Base-by-base conservation (phyloP, 2,888 invertebrate species). In the Drosophila putrida region DNA sequence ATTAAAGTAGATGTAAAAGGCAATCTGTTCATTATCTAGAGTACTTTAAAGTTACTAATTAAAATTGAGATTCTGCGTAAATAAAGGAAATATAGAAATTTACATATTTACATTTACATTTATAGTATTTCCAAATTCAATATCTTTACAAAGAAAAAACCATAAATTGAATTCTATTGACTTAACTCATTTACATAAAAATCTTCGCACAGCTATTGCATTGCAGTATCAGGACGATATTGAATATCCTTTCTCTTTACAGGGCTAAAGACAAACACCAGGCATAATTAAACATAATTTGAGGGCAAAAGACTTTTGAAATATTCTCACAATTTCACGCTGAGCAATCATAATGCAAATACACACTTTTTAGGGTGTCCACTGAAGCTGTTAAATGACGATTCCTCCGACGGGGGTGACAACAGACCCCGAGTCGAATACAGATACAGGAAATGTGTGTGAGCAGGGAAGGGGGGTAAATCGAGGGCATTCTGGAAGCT, bases 321-420 rank as follows among this genome's bases (percentile, higher is more conserved):
- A 81, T 71, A 58, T 84, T 84, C 85, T 88, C 83, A 84, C 83
- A 84, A 84, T 84, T 84, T 89, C 85, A 84, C 88, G 83, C 88
- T 88, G 13, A 60, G 70, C 89, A 84, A 84, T 88, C 84, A 79
- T 85, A 82, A 78, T 50, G 59, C 66, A 61, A 64, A 33, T 41
- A 63, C 43, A 73, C 35, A 28, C 36, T 49, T 60, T 46, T 60
- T 54, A 71, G 85, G 85, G 85, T 85, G 85, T 69, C 86, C 90
- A 89, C 70, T 82, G 87, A 88, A 86, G 90, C 85, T 82, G 79
- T 76, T 83, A 86, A 82, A 75, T 53, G 69, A 44, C 68, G 62
- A 66, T 71, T 50, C 27, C 47, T 28, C 28, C 25, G 47, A 33
- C 53, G 74, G 57, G 84, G 82, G 71, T 79, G 82, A 70, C 55